These are phyloP conservation scores for Pedetes capensis DNA, from an alignment of 2,113 vertebrate genomes.

Conservation along the genomic window DNA sequence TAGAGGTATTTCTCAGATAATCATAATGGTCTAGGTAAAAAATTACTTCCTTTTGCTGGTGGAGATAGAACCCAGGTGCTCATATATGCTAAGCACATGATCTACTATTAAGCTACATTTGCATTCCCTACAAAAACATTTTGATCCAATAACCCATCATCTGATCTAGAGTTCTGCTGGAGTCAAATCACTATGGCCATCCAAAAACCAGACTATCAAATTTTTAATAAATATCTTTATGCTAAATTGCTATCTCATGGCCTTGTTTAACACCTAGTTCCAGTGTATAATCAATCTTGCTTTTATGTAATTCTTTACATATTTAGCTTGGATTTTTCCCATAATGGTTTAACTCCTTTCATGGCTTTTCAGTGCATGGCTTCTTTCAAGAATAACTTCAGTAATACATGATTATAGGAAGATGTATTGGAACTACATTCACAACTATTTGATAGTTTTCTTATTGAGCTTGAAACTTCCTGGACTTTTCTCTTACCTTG, in stretches of 20 bases:
- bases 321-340: background rate
- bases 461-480: conserved; percentile 8
- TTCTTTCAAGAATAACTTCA: conserved; percentile 9
- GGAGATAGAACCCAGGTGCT: background rate
- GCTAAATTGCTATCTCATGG: background rate
- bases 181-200: background rate
- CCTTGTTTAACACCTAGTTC: background rate
- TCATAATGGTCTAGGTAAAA: background rate
- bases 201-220: background rate
- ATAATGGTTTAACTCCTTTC: background rate
- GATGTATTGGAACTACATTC: background rate
- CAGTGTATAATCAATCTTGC: background rate
- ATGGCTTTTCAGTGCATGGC: background rate
- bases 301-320: background rate
- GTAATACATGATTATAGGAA: background rate
- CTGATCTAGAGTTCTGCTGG: background rate
- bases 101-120: background rate
- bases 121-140: background rate
- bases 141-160: background rate
- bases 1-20: background rate
- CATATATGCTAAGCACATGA: background rate
- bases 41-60: background rate
- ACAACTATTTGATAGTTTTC: background rate
- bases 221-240: conserved; percentile 24
- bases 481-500: background rate